Evolutionary conservation across 2,113 vertebrate genomes (phyloP), one percentile per base, ranked within the genome.

Genomic region (Carlito syrichta): DNA sequence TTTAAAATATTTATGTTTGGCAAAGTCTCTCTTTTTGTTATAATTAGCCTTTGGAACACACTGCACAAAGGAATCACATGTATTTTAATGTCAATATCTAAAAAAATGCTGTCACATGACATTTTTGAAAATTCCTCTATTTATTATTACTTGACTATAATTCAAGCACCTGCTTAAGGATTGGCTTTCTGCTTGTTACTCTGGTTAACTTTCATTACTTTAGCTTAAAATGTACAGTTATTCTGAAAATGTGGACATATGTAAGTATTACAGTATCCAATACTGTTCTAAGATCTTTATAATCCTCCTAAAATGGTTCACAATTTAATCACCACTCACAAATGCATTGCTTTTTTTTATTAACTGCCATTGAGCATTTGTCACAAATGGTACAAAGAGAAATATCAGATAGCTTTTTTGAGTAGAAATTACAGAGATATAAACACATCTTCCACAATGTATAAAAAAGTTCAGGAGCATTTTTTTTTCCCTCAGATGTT

Each of bases 401-500:
- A 96, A 45, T 78, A 58, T 6, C 54, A 74, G 60, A 58, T 45
- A 30, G 4, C 13, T 82, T 90, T 92, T 19, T 6, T 91, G 40
- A 35, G 6, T 76, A 54, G 43, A 74, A 95, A 71, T 32, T 81
- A 88, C 66, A 92, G 68, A 88, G 2, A 91, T 82, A 52, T 8
- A 30, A 66, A 60, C 0, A 3, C 27, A 56, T 97, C 97, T 90
- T 97, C 93, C 82, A 94, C 86, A 98, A 54, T 86, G 78, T 91
- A n/a, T n/a, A 83, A 96, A 89, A 96, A 96, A 74, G 78, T 78
- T 69, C 58, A 58, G 25, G 50, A 84, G 43, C 9, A n/a, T 71
- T 63, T 62, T 88, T 60, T 89, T 76, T 8, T n/a, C n/a, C n/a
- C 20, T 90, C 71, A 83, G 17, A 95, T 84, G 25, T 79, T 86